A percentile compares a stretch with the other conserved stretches of the same genome.
Conservation (phyloP, 2,113 vertebrate species). For the Miniopterus natalensis region DNA sequence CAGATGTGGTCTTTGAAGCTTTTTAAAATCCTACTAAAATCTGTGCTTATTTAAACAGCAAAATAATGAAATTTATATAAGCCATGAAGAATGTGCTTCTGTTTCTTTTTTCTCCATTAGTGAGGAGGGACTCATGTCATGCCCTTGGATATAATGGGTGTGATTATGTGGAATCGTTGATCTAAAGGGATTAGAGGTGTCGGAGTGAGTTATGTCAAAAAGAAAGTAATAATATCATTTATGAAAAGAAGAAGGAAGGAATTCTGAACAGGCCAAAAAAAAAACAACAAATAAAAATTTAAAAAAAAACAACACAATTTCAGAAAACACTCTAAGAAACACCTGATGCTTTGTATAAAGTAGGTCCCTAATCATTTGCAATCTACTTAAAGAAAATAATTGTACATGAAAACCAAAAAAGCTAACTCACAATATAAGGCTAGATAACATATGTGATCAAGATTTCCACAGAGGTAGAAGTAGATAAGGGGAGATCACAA, state of each 20-base stretch:
- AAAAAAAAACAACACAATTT: background rate
- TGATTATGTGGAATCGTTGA: background rate
- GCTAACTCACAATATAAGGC: background rate
- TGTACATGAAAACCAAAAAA: background rate
- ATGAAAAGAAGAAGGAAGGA: background rate
- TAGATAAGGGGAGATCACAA: background rate
- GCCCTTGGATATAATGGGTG: background rate
- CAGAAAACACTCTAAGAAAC: background rate
- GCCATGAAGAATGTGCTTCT: constrained; percentile 26
- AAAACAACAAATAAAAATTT: background rate
- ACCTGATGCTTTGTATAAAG: background rate
- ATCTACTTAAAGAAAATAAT: background rate
- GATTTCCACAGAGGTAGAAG: background rate
- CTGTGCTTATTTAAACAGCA: constrained; percentile 68
- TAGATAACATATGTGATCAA: background rate
- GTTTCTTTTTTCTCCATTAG: constrained; percentile 34
- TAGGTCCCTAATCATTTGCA: background rate
- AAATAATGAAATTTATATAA: constrained; percentile 60
- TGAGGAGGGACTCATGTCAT: background rate
- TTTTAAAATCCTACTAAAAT: constrained; percentile 75
- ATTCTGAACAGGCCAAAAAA: background rate
- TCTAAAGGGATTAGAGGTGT: background rate
- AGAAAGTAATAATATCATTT: background rate
- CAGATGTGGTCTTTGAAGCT: constrained; percentile 88
- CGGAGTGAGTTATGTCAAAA: background rate